Evolutionary conservation across 2,888 invertebrate species (phyloP), one percentile per base, ranked within the genome.

Genomic region (Merodon equestris): DNA sequence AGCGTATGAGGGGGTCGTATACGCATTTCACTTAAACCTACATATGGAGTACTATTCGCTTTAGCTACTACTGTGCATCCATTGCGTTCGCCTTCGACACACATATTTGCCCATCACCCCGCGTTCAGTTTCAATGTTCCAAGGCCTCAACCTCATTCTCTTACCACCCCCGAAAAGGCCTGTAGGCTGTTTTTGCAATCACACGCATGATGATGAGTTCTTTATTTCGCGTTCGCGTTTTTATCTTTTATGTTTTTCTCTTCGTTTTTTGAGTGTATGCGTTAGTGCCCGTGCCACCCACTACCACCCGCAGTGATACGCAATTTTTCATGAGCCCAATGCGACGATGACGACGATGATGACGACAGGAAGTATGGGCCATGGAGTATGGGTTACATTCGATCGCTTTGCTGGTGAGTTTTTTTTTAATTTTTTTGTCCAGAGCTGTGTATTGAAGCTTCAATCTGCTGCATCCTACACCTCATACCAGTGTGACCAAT

Each of bases 201-300:
- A 79, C 74, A 79, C 79, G 79, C 79, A 79, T 70, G 73, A 79
- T 79, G 79, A 79, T 79, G 79, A 70, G 79, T 74, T 79, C 79
- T 79, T 79, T 79, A 79, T 79, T 73, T 68, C 68, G 63, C 68
- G 77, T 68, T 79, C 64, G 45, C 51, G 64, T 79, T 74, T 74
- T 57, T 74, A 53, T 74, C 63, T 70, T 73, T 68, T 27, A 51
- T 72, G 72, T 57, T 73, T 77, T 72, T 67, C 27, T 27, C 27
- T 2, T 27, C 27, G 27, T 27, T 27, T 27, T 27, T 27, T 7
- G 27, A 4, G 27, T 50, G 50, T 44, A 60, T 57, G 9, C 36
- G 34, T 5, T 3, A 9, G 14, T 14, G 17, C 48, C 18, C 9
- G 9, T n/a, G 10, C 38, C 1, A 15, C 3, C 19, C 51, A 2